phyloP scores from a whole-genome alignment of 2,888 invertebrate species.

The Cryptus viduatorius region DNA sequence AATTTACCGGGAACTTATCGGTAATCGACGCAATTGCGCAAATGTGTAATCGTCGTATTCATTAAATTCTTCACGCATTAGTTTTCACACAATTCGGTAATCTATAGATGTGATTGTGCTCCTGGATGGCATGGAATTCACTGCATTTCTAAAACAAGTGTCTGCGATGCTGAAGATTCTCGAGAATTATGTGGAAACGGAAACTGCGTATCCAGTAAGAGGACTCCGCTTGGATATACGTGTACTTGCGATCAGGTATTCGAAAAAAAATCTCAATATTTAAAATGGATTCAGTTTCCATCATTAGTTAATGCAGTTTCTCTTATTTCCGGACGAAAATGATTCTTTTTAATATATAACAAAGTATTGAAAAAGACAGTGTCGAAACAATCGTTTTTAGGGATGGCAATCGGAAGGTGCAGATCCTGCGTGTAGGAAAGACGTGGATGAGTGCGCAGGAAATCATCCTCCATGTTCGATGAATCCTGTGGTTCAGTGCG shows the following conservation, averaged over 20 bases:
- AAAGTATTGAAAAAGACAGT: too few relatives aligned
- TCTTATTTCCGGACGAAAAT: too few relatives aligned
- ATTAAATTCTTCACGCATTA: too few relatives aligned
- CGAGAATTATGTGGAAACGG: conserved; percentile 96
- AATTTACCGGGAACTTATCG: conserved; percentile 93
- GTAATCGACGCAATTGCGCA: conserved; percentile 83
- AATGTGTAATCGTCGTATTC: too few relatives aligned
- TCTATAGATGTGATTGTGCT: conserved; percentile 90
- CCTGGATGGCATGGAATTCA: conserved; percentile 93
- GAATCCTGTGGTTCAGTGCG: conserved; percentile 93
- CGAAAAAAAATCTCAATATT: too few relatives aligned
- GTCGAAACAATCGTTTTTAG: conserved; percentile 77
- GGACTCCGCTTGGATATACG: conserved; percentile 88
- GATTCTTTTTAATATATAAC: too few relatives aligned
- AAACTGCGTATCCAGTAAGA: conserved; percentile 90
- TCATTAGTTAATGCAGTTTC: too few relatives aligned
- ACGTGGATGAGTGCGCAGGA: conserved; percentile 94
- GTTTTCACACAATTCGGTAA: not conserved
- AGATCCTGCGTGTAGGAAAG: conserved; percentile 91
- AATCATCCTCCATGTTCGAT: conserved; percentile 91
- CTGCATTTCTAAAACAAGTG: conserved; percentile 91
- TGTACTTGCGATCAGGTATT: conserved; percentile 92
- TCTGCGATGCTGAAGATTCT: conserved; percentile 90
- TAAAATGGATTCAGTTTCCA: too few relatives aligned
- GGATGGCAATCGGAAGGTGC: conserved; percentile 94